A percentile compares a stretch with the other conserved stretches of the same genome.
Evolutionary conservation across 2,797 vertebrate genomes (phyloP).

Genomic region (Chelon auratus): DNA sequence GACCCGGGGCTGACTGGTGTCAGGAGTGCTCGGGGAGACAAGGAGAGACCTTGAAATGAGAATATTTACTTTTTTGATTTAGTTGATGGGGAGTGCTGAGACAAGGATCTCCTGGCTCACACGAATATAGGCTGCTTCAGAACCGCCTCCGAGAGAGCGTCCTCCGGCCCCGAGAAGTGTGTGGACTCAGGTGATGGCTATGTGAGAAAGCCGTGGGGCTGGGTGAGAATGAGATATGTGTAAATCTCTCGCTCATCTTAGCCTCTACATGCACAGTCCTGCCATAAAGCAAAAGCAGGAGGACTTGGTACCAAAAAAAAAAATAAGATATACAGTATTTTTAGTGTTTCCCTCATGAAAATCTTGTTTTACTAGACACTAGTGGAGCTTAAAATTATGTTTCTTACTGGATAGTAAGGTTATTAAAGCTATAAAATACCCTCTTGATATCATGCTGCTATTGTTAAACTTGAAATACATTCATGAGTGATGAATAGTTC

Average conservation of each 20-base stretch:
- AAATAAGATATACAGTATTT: no score
- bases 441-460: not conserved
- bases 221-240: not conserved
- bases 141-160: slow-evolving; percentile 3
- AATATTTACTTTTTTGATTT: slow-evolving; percentile 51
- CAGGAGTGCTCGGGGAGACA: not conserved
- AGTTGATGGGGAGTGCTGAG: slow-evolving; percentile 33
- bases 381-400: not conserved
- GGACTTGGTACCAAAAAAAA: not conserved
- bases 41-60: not conserved
- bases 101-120: slow-evolving; percentile 25
- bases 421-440: not conserved
- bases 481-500: no score
- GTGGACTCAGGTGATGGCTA: not conserved
- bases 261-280: not conserved
- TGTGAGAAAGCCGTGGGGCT: not conserved
- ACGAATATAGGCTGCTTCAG: slow-evolving; percentile 10
- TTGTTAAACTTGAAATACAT: no score
- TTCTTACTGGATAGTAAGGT: not conserved
- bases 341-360: not conserved
- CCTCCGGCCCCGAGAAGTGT: slow-evolving; percentile 14
- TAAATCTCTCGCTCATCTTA: not conserved
- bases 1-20: slow-evolving; percentile 37
- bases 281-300: not conserved
- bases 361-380: not conserved